Evolutionary conservation across 2,888 invertebrate genomes (phyloP), one percentile per base, ranked within the genome.

Genomic region (Ochropleura leucogaster): DNA sequence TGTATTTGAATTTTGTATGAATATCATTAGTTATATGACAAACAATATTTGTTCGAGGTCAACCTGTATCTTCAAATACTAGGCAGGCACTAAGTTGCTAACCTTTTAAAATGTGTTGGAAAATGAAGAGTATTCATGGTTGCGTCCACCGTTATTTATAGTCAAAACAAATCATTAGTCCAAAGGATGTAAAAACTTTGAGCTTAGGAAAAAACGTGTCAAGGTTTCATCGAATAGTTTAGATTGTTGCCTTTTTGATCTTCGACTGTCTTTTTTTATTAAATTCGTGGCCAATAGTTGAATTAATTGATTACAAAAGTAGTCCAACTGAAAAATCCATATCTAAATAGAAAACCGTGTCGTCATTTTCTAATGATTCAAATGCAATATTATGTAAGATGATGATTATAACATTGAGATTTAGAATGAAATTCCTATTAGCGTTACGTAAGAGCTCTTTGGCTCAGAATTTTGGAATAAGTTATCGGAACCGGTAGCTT

Each of bases 11-110:
- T 79, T 83, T 82, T 80, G 63, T 75, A 83, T 85, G 63, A 85
- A 68, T 82, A 66, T 44, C 7, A 30, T 62, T n/a, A 44, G 30
- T 30, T 44, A 44, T 20, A n/a, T 70, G 55, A 66, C 49, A 77
- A 57, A 67, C 55, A 77, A 67, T 64, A 68, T 84, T 82, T 66
- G 67, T 71, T 68, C 90, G 86, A 93, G 92, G 93, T 90, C 89
- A 86, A 82, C 91, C 65, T 74, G 89, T 89, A 80, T 84, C 90
- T 88, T 90, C 90, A 77, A 80, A 67, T 62, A 67, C 12, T 59
- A 79, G 40, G 60, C 57, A 81, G 47, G 55, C 68, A 73, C 57
- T 66, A 55, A 76, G 75, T 74, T 70, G 75, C 68, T 67, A 65
- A 81, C 79, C 80, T 82, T 86, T 78, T 62, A 72, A 44, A 85